Percentiles rank a stretch among this genome's conserved stretches.
Conservation (phyloP, 2,113 vertebrate species). For the Tylochromis polylepis region DNA sequence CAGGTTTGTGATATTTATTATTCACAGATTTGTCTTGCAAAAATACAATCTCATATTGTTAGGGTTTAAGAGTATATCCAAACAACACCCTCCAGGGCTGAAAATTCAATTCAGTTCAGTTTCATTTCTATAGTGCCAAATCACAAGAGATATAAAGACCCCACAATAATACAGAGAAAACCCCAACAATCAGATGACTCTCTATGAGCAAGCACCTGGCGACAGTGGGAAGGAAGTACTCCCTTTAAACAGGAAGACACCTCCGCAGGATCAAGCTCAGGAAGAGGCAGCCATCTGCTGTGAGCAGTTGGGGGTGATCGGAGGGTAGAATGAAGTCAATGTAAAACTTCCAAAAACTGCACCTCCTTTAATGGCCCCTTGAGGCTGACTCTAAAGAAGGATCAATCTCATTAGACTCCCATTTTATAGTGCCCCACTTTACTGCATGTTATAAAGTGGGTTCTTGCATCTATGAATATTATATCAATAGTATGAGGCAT, state of each 20-base stretch:
- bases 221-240: too few relatives aligned
- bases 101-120: background rate
- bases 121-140: too few relatives aligned
- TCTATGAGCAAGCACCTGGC: too few relatives aligned
- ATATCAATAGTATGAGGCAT: background rate
- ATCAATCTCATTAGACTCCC: background rate
- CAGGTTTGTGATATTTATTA: background rate
- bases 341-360: background rate
- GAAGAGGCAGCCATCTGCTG: too few relatives aligned
- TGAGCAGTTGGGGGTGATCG: too few relatives aligned
- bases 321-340: background rate
- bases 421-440: background rate
- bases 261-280: too few relatives aligned
- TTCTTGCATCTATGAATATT: background rate
- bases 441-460: background rate
- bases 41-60: background rate
- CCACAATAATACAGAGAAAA: too few relatives aligned
- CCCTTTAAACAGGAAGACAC: too few relatives aligned
- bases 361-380: background rate
- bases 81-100: background rate
- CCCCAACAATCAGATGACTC: too few relatives aligned
- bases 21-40: background rate
- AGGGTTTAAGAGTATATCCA: background rate
- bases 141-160: too few relatives aligned
- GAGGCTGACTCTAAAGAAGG: background rate